Evolutionary conservation across 2,888 invertebrate species (phyloP).

Genomic region (Arge pagana): DNA sequence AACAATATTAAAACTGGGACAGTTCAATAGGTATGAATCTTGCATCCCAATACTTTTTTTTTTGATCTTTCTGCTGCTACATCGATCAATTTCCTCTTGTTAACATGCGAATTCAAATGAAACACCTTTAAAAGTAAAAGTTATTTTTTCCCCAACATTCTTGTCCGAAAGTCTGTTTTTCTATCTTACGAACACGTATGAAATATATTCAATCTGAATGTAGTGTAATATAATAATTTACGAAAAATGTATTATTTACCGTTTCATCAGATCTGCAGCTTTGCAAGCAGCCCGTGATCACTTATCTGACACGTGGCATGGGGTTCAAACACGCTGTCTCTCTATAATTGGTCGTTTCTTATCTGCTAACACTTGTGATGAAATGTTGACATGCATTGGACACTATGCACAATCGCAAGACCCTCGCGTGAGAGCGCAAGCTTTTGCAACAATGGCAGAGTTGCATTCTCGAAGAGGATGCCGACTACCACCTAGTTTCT

Average conservation of each 20-base stretch:
- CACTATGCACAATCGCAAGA: conserved; percentile 87
- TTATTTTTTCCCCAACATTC: background rate
- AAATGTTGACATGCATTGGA: conserved; percentile 69
- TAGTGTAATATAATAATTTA: conserved; percentile 6
- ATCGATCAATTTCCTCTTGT: too few relatives aligned
- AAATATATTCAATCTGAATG: background rate
- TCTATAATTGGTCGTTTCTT: conserved; percentile 77
- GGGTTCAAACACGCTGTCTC: conserved; percentile 79
- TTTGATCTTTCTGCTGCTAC: too few relatives aligned
- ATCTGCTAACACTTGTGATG: conserved; percentile 64
- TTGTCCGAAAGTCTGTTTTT: too few relatives aligned
- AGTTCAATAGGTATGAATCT: conserved; percentile 57
- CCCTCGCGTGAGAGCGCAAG: conserved; percentile 87
- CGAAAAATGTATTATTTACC: background rate
- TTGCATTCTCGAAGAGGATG: conserved; percentile 80
- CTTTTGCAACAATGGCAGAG: conserved; percentile 83
- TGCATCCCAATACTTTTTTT: conserved; percentile 64
- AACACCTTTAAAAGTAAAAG: too few relatives aligned
- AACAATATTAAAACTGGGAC: conserved; percentile 74
- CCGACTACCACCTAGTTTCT: conserved; percentile 71
- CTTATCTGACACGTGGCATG: conserved; percentile 76
- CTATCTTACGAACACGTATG: background rate
- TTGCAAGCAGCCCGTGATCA: conserved; percentile 68
- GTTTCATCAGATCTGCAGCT: conserved; percentile 40
- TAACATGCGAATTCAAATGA: too few relatives aligned